Percentiles rank a stretch among this genome's conserved stretches.
Evolutionary conservation across 2,888 invertebrate species (phyloP).

Genomic region (Apamea crenata): DNA sequence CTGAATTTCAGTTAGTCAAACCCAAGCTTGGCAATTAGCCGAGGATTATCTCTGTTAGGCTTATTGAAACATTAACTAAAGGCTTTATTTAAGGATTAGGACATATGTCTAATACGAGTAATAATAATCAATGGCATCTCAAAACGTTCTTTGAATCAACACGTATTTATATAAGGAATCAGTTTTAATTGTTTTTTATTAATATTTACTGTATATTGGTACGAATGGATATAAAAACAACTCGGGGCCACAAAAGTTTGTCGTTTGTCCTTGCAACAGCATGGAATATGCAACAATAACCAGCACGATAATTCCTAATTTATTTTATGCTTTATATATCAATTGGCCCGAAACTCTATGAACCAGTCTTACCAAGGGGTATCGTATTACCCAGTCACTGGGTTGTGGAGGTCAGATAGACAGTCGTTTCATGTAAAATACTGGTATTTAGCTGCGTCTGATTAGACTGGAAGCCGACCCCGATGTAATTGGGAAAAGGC

Average conservation of each 20-base stretch:
- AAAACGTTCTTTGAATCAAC: background rate
- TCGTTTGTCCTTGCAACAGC: constrained; percentile 51
- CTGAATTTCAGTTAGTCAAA: constrained; percentile 8
- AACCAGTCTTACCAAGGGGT: too few species aligned
- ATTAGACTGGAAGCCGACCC: too few species aligned
- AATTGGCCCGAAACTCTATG: too few species aligned
- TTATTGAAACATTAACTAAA: background rate
- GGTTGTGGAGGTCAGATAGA: too few species aligned
- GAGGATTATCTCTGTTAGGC: constrained; percentile 6
- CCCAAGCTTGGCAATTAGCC: background rate
- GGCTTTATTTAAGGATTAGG: background rate
- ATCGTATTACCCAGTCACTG: too few species aligned
- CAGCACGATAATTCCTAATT: background rate
- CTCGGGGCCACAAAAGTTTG: constrained; percentile 13
- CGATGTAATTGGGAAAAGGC: too few species aligned
- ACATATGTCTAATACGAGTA: background rate
- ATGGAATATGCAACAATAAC: constrained; percentile 18
- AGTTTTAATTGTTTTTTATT: background rate
- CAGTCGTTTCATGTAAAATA: too few species aligned
- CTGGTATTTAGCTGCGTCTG: too few species aligned
- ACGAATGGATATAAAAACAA: constrained; percentile 8
- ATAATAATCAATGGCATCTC: background rate
- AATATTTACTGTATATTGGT: too few species aligned
- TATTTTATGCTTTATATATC: background rate
- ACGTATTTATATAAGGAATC: background rate